Percentiles rank a stretch among this genome's conserved stretches.
Conservation (phyloP, 2,113 vertebrate species). For the Gambusia affinis region DNA sequence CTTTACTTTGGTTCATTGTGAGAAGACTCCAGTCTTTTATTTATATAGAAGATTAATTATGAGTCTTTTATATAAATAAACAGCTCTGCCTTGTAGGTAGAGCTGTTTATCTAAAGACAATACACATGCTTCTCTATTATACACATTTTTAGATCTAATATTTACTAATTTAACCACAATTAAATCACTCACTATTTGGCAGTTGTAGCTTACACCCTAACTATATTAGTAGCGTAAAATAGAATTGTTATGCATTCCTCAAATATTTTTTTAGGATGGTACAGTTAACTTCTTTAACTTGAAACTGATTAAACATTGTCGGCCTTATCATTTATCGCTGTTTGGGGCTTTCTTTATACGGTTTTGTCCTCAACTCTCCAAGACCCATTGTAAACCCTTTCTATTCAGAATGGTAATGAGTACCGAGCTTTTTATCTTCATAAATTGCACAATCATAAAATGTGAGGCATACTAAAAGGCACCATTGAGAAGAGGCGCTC, state of each 20-base stretch:
- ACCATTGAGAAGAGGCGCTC: constrained; percentile 10
- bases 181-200: not conserved
- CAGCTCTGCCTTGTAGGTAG: too few species aligned
- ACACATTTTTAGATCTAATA: too few species aligned
- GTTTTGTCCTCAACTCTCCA: constrained; percentile 21
- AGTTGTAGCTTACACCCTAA: not conserved
- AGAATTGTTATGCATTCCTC: constrained; percentile 16
- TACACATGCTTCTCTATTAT: too few species aligned
- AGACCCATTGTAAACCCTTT: constrained; percentile 26
- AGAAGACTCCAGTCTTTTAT: too few species aligned
- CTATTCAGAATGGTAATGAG: constrained; percentile 43
- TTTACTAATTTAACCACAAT: too few species aligned
- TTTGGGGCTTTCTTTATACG: constrained; percentile 7
- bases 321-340: constrained; percentile 21
- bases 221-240: constrained; percentile 23
- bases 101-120: too few species aligned
- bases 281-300: not conserved
- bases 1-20: not conserved
- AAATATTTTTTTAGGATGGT: constrained; percentile 24
- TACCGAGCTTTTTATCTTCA: constrained; percentile 38
- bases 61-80: too few species aligned
- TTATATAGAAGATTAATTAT: too few species aligned
- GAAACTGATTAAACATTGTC: constrained; percentile 39
- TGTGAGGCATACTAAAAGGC: constrained; percentile 9
- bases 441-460: constrained; percentile 44